phyloP scores from a whole-genome alignment of 2,888 invertebrate species.

The Macrosiphum euphorbiae region DNA sequence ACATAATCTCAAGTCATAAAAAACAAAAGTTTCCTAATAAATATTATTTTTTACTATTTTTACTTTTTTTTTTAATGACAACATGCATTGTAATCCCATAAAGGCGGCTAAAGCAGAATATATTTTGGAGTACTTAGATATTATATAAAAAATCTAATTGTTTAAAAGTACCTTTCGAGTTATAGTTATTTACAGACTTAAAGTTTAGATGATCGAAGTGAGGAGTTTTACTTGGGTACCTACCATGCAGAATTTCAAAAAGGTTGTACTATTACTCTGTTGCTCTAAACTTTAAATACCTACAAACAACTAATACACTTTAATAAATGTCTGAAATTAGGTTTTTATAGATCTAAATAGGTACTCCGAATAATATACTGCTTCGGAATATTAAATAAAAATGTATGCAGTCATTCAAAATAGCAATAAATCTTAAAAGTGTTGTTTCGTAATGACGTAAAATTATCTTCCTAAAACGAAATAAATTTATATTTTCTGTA shows the following conservation, averaged over 20 bases:
- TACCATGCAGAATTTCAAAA: background rate
- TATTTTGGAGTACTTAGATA: no score
- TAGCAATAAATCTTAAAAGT: background rate
- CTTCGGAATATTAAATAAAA: background rate
- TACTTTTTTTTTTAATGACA: background rate
- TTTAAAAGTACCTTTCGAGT: background rate
- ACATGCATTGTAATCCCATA: background rate
- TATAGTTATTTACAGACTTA: background rate
- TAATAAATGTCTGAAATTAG: background rate
- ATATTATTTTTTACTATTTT: background rate
- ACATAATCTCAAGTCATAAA: background rate
- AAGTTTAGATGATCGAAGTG: background rate
- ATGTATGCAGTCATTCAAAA: background rate
- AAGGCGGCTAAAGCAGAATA: background rate
- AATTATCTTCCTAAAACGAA: no score
- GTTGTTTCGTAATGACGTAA: no score
- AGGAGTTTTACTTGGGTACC: background rate
- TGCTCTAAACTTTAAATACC: background rate
- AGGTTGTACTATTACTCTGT: background rate
- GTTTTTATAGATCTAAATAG: background rate
- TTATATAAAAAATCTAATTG: background rate
- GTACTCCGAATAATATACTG: background rate
- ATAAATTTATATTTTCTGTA: background rate
- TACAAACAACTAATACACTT: background rate
- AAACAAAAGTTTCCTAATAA: background rate